phyloP scores from a whole-genome alignment of 2,888 invertebrate genomes.

The Melanotus villosus region DNA sequence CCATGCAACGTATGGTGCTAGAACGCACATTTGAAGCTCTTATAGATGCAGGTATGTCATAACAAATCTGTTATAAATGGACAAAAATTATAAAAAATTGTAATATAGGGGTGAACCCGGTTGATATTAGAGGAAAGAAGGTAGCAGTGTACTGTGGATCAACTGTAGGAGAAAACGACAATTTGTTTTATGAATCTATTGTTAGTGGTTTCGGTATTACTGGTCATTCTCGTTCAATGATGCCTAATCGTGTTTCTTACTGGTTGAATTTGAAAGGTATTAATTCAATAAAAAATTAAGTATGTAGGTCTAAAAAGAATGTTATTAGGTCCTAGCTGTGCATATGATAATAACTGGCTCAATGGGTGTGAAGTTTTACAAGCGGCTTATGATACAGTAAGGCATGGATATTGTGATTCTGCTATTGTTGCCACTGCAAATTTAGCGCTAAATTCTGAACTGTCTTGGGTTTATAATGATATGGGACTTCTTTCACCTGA shows the following conservation, averaged over 20 bases:
- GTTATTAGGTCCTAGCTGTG: conserved; percentile 71
- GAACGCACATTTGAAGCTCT: conserved; percentile 69
- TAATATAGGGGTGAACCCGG: conserved; percentile 66
- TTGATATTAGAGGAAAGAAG: conserved; percentile 65
- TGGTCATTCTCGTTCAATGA: conserved; percentile 92
- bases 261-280: conserved; percentile 88
- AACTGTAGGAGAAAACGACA: conserved; percentile 68
- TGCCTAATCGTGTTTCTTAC: conserved; percentile 94
- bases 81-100: too few relatives aligned
- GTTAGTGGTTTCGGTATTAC: conserved; percentile 77
- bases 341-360: conserved; percentile 78
- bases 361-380: conserved; percentile 79
- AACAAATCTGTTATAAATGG: neutral
- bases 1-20: conserved; percentile 66
- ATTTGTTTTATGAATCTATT: conserved; percentile 69
- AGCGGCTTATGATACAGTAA: conserved; percentile 80
- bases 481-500: conserved; percentile 75
- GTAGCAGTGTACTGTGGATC: conserved; percentile 68
- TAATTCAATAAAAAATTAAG: conserved; percentile 57
- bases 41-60: conserved; percentile 67
- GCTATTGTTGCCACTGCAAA: conserved; percentile 94
- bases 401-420: conserved; percentile 88
- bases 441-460: conserved; percentile 76
- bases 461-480: conserved; percentile 75
- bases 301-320: too few relatives aligned